A percentile compares a stretch with the other conserved stretches of the same genome.
phyloP scores from a whole-genome alignment of 2,888 invertebrate genomes.

The Dryadula phaetusa region DNA sequence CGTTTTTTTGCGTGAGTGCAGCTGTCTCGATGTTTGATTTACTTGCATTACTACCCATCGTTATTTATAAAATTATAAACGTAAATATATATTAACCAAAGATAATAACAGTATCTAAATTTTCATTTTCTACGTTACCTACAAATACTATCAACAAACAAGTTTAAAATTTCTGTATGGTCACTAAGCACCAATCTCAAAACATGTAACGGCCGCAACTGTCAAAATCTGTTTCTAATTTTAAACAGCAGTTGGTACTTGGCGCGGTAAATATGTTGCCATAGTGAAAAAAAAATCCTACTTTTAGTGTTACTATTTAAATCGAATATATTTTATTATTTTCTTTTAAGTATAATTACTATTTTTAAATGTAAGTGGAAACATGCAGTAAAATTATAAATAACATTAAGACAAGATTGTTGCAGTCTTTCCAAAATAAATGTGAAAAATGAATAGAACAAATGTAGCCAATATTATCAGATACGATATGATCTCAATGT shows the following conservation, averaged over 20 bases:
- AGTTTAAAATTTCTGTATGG: constrained; percentile 20
- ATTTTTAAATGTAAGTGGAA: no score
- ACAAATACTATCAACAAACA: constrained; percentile 37
- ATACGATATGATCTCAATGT: no score
- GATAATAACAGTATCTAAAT: constrained; percentile 26
- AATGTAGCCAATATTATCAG: no score
- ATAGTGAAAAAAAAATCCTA: not conserved
- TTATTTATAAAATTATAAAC: constrained; percentile 25
- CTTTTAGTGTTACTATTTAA: no score
- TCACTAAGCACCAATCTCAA: constrained; percentile 46
- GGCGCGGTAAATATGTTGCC: constrained; percentile 16
- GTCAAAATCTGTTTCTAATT: constrained; percentile 68
- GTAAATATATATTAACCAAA: not conserved
- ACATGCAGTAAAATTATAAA: no score
- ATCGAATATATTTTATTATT: no score
- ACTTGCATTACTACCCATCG: constrained; percentile 76
- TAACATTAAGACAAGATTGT: no score
- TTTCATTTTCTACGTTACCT: constrained; percentile 25
- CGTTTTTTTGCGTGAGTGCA: constrained; percentile 59
- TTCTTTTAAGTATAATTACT: no score
- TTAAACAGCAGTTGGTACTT: constrained; percentile 53
- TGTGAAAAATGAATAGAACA: no score
- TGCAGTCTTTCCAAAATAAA: no score
- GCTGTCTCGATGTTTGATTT: constrained; percentile 63
- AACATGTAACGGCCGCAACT: constrained; percentile 71